These are phyloP conservation scores for Callaeas wilsoni DNA, from an alignment of 2,113 vertebrate genomes.

Conservation along the genomic window DNA sequence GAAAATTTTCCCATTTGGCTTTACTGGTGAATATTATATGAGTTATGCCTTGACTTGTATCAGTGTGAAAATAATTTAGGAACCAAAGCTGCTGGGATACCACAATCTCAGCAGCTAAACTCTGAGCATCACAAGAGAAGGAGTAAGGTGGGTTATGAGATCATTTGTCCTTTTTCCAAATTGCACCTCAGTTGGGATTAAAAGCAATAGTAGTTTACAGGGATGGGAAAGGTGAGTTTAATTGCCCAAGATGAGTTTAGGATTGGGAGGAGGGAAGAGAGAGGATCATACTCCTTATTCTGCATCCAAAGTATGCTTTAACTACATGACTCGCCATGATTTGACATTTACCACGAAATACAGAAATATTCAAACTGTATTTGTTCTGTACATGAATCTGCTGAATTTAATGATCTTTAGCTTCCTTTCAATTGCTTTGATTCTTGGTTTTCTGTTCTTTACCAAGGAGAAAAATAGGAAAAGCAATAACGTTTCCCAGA, in stretches of 20 bases:
- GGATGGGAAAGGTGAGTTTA: neutral
- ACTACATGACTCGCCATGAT: accelerated
- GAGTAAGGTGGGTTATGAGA: neutral
- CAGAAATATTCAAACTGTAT: neutral
- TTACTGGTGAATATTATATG: neutral
- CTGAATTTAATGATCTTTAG: neutral
- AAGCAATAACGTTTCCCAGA: neutral
- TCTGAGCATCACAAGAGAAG: neutral
- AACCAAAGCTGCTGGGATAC: neutral
- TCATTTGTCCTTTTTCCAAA: neutral
- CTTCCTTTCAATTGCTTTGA: neutral
- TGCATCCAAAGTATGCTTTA: neutral
- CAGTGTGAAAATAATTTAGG: neutral
- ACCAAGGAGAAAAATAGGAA: neutral
- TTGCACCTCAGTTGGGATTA: neutral
- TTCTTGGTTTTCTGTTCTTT: neutral
- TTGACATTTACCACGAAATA: neutral
- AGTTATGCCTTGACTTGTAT: accelerated
- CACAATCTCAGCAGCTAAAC: neutral
- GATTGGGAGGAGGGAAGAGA: neutral
- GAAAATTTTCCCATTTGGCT: neutral
- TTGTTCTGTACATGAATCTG: neutral
- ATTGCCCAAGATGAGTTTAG: neutral
- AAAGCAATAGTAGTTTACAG: neutral
- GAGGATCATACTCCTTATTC: neutral